Evolutionary conservation across 1,140 invertebrate genomes (phyloP), one percentile per base, ranked within the genome.

Genomic region (Leptinotarsa defecta): DNA sequence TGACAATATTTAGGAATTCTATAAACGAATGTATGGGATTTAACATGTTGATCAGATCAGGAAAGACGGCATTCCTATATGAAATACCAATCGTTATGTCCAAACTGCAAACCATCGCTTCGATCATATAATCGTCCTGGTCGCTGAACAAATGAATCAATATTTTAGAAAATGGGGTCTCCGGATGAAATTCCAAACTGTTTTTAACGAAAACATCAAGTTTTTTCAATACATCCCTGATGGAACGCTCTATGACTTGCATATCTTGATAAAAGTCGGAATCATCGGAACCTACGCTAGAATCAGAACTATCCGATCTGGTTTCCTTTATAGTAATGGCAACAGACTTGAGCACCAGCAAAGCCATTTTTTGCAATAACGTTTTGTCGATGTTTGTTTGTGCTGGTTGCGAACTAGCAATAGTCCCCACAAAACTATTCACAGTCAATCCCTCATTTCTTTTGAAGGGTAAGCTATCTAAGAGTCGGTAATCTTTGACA

Each of bases 311-410:
- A 85, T 95, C 94, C 81, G 92, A 94, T 72, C 94, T 88, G 77
- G 95, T 95, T 83, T 96, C 94, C 84, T 96, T 95, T 0, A 96
- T 94, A 0, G 94, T 96, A 2, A 96, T 94, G 4, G 95, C 95
- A 61, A 96, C 92, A 69, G 94, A 94, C 87, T 96, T 96, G 13
- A 96, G 86, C 72, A 96, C 93, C 67, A 96, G 85, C 3, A 96
- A 86, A 8, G 94, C 92, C 86, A 95, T 92, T 86, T 95, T 94
- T 82, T 96, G 94, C 20, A 96, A 85, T 77, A 96, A 88, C 1
- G 94, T 91, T 83, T 90, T 91, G 78, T 92, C 91, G 74, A 90
- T 88, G 81, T 87, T 87, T n/a, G 80, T 74, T 71, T 85, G 81
- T 43, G 78, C 74, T 3, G 80, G 71, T 77, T 77, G 72, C n/a